phyloP scores from a whole-genome alignment of 2,888 invertebrate species.

The Pyrgus malvae region DNA sequence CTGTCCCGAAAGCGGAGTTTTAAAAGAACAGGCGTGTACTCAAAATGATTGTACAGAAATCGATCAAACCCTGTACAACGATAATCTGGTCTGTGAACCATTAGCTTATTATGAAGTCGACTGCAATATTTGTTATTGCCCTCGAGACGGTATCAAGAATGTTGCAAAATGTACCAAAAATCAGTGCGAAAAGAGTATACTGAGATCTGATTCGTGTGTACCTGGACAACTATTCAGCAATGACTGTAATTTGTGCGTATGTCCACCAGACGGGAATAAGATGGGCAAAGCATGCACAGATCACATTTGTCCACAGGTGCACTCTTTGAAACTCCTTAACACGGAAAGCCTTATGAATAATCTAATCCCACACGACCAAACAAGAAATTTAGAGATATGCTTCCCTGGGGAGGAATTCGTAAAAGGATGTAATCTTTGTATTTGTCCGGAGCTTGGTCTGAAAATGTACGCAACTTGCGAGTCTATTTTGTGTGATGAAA shows the following conservation, averaged over 20 bases:
- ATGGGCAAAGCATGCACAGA: slow-evolving; percentile 59
- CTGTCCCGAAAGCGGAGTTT: slow-evolving; percentile 57
- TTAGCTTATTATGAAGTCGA: slow-evolving; percentile 65
- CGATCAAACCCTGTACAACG: slow-evolving; percentile 28
- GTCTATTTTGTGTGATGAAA: slow-evolving; percentile 46
- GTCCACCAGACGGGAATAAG: slow-evolving; percentile 64
- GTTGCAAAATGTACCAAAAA: slow-evolving; percentile 69
- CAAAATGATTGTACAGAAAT: slow-evolving; percentile 52
- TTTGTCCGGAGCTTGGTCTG: slow-evolving; percentile 69
- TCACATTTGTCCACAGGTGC: slow-evolving; percentile 50
- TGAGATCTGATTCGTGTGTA: slow-evolving; percentile 55
- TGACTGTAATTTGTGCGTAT: slow-evolving; percentile 71
- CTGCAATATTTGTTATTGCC: slow-evolving; percentile 69
- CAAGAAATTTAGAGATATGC: slow-evolving; percentile 56
- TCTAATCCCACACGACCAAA: slow-evolving; percentile 38
- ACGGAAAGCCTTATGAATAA: slow-evolving; percentile 50
- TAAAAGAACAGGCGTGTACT: slow-evolving; percentile 57
- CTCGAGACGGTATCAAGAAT: slow-evolving; percentile 62
- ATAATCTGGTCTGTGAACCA: slow-evolving; percentile 60
- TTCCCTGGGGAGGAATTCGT: slow-evolving; percentile 70
- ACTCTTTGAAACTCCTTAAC: slow-evolving; percentile 58
- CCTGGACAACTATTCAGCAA: slow-evolving; percentile 65
- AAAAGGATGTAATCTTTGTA: slow-evolving; percentile 64
- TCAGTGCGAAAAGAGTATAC: slow-evolving; percentile 58
- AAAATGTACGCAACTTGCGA: slow-evolving; percentile 61